Conservation (phyloP, 2,113 vertebrate genomes). For the Siphamia tubifer region DNA sequence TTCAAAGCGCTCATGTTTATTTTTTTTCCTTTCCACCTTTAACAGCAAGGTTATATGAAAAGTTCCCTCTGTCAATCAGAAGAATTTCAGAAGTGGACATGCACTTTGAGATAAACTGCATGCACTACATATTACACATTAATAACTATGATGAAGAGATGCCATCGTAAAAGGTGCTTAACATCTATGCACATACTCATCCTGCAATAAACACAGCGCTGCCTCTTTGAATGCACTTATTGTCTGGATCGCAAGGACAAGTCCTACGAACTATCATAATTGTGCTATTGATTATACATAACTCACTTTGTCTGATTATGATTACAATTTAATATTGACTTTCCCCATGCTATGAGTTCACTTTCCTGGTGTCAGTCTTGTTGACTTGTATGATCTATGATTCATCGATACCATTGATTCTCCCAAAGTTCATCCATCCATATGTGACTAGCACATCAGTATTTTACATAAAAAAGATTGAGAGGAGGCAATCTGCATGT, state of each 20-base stretch:
- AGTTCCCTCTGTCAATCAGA: neutral
- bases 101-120: neutral
- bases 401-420: constrained; percentile 88
- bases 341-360: constrained; percentile 85
- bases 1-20: constrained; percentile 8
- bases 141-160: constrained; percentile 7
- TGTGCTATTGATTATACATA: constrained; percentile 92
- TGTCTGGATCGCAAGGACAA: constrained; percentile 51
- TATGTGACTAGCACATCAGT: constrained; percentile 86
- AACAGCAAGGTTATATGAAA: neutral
- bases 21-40: constrained; percentile 8
- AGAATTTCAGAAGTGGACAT: constrained; percentile 2
- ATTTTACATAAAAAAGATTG: constrained; percentile 84
- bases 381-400: constrained; percentile 86
- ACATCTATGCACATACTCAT: constrained; percentile 6
- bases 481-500: constrained; percentile 77
- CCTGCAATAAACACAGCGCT: constrained; percentile 58
- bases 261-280: constrained; percentile 85
- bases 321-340: constrained; percentile 91
- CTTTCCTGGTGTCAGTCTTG: constrained; percentile 85
- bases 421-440: constrained; percentile 89
- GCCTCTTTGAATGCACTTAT: constrained; percentile 54
- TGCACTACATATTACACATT: neutral
- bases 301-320: constrained; percentile 91
- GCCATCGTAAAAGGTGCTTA: neutral